Base-by-base conservation (phyloP, 64 coral and sea anemone genomes). In the Porites australiensis region DNA sequence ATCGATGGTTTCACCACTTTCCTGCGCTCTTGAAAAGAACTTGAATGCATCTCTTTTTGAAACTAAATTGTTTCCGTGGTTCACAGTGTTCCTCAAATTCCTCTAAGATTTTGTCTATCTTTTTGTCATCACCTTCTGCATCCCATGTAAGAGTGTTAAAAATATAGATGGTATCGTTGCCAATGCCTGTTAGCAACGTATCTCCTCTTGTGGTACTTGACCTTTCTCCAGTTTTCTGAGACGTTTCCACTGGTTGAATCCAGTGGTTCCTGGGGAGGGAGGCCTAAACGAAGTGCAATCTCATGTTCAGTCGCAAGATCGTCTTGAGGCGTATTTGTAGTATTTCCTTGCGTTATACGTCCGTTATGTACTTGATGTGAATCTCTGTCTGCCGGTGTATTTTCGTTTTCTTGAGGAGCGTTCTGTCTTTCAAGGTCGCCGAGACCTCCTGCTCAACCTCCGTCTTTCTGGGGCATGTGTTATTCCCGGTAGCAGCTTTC, bases 11-110 rank as follows among this genome's bases (percentile, higher is more conserved):
- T 88, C 71, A 15, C 74, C 88, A 79, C 61, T 89, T 1, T 89
- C 88, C 79, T 89, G 89, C 16, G 51, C 55, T 72, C 89, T 90
- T 44, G 89, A 90, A 52, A 90, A 90, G n/a, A 90, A 90, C 4
- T 57, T 50, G 22, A 72, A 92, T 10, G n/a, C n/a, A n/a, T n/a
- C n/a, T n/a, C n/a, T 68, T 10, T 63, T 83, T 68, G 37, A 65
- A 86, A 4, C 48, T 84, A 64, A 19, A 62, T 13, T 92, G 86
- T 49, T 92, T 92, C 72, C 53, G 75, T 0, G 80, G 90, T 21
- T 86, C 47, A 46, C 80, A 92, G 49, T 49, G 62, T 7, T 9
- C 0, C 65, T 61, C 89, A 18, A 88, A 93, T 19, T 93, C 88
- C 65, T 87, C 69, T 49, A 87, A 47, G 14, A 93, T 63, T 57